Conservation (phyloP, 2,888 invertebrate species). For the Andrena bicolor region DNA sequence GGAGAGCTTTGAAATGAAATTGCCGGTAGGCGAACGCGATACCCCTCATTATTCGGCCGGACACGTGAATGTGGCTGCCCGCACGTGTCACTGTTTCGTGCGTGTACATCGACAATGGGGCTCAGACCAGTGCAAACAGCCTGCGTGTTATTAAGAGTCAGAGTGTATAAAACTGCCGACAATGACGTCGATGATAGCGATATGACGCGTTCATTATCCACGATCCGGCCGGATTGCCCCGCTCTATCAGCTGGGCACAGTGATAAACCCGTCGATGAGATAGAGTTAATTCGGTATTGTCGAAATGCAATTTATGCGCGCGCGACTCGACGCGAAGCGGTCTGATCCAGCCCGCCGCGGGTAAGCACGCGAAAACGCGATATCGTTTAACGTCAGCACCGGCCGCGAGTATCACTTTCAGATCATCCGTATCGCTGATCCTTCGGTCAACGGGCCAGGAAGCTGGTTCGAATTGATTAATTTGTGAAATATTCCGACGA, state of each 20-base stretch:
- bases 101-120: constrained; percentile 49
- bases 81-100: constrained; percentile 48
- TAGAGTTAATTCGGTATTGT: constrained; percentile 75
- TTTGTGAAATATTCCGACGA: constrained; percentile 43
- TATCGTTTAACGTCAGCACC: constrained; percentile 66
- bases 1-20: constrained; percentile 34
- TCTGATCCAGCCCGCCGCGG: constrained; percentile 19
- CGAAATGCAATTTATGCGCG: constrained; percentile 74
- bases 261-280: constrained; percentile 74
- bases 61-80: constrained; percentile 39
- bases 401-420: constrained; percentile 48
- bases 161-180: constrained; percentile 63
- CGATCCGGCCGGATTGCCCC: constrained; percentile 65
- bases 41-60: constrained; percentile 43
- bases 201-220: constrained; percentile 72
- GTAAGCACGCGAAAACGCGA: constrained; percentile 50
- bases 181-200: constrained; percentile 66
- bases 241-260: constrained; percentile 69
- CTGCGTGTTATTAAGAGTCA: constrained; percentile 66
- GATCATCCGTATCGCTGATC: constrained; percentile 57
- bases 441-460: constrained; percentile 33
- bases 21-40: constrained; percentile 38
- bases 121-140: constrained; percentile 50
- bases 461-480: constrained; percentile 45
- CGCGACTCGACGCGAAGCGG: constrained; percentile 26